These are phyloP conservation scores for Allochrocebus solatus DNA, from an alignment of 2,797 vertebrate genomes.

Conservation along the genomic window DNA sequence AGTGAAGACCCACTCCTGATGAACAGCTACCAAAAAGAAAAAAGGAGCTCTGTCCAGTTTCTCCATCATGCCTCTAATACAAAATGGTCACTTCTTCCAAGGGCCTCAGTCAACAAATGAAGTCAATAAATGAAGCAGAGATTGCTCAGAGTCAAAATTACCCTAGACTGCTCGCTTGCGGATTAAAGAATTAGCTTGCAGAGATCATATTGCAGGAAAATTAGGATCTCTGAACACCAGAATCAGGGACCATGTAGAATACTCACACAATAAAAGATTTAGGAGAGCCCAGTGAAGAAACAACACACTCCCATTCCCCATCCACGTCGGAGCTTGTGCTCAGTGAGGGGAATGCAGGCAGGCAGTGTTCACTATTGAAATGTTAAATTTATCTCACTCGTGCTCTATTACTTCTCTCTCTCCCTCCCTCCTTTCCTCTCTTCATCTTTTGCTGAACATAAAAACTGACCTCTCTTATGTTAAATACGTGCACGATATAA, in stretches of 20 bases:
- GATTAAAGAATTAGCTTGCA: neutral
- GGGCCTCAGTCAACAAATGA: neutral
- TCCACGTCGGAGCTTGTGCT: accelerated
- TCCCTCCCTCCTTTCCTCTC: neutral
- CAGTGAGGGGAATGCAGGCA: neutral
- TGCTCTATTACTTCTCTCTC: too few relatives aligned
- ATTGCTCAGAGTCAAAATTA: neutral
- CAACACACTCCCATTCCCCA: too few relatives aligned
- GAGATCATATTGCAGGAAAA: neutral
- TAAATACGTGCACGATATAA: neutral
- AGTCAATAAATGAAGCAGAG: neutral
- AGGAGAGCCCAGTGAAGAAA: neutral
- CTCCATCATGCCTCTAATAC: neutral
- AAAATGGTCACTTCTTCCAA: accelerated
- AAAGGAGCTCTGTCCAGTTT: neutral
- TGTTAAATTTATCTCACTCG: neutral
- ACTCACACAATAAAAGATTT: neutral
- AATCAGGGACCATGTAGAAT: neutral
- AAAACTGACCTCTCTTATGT: neutral
- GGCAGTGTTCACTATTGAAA: neutral
- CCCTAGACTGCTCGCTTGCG: neutral
- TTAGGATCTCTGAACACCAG: neutral
- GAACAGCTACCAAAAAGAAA: neutral
- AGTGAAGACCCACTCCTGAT: neutral
- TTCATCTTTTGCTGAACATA: neutral